Conservation (phyloP, 2,113 vertebrate genomes). For the Chaenocephalus aceratus region DNA sequence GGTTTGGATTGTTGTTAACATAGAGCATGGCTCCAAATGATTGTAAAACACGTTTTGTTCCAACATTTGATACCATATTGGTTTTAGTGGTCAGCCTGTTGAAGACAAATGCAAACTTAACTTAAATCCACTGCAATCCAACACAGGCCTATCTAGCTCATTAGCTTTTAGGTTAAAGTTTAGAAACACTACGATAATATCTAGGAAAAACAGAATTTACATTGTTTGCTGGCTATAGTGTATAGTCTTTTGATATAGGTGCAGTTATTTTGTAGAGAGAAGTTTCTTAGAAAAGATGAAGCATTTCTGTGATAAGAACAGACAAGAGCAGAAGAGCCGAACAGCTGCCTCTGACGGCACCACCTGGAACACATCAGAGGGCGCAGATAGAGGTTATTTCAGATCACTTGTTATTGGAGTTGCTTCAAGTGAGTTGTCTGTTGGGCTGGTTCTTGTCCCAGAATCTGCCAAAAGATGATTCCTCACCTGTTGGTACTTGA, state of each 20-base stretch:
- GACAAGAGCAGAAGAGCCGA: conserved; percentile 2
- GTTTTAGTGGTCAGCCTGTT: too few relatives aligned
- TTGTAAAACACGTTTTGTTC: neutral
- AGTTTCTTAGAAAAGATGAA: conserved; percentile 16
- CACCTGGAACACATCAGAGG: conserved; percentile 32
- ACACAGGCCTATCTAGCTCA: accelerated
- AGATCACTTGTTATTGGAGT: neutral
- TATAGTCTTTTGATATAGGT: neutral
- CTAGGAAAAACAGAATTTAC: neutral
- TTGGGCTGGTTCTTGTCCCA: neutral
- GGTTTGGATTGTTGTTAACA: too few relatives aligned
- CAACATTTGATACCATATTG: neutral
- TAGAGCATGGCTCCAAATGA: too few relatives aligned
- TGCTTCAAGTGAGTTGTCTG: neutral
- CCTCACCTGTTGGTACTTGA: conserved; percentile 35
- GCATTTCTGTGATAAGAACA: neutral
- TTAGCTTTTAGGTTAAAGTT: neutral
- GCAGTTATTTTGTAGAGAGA: neutral
- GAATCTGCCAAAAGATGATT: neutral
- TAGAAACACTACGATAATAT: neutral
- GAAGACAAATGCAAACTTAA: neutral
- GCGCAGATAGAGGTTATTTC: neutral
- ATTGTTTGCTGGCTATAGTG: neutral
- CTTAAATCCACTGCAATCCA: neutral
- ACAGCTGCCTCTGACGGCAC: conserved; percentile 13